Conservation (phyloP, 2,888 invertebrate species). For the Archips crataeganus region DNA sequence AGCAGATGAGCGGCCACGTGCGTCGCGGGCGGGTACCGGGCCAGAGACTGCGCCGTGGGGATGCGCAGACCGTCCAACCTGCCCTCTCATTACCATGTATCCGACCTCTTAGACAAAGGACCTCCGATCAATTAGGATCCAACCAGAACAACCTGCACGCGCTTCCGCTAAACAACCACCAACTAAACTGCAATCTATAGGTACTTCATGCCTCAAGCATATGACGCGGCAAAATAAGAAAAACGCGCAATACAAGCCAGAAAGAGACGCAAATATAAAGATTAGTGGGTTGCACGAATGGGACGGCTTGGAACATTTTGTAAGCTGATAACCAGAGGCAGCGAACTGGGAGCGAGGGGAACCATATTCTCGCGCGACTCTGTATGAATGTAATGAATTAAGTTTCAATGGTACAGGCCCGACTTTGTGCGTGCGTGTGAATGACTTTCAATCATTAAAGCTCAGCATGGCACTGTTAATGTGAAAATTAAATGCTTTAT, state of each 20-base stretch:
- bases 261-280: constrained; percentile 74
- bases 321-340: constrained; percentile 85
- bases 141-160: constrained; percentile 52
- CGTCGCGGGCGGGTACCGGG: constrained; percentile 53
- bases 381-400: constrained; percentile 84
- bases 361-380: constrained; percentile 83
- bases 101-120: constrained; percentile 79
- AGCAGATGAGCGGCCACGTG: constrained; percentile 68
- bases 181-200: constrained; percentile 69
- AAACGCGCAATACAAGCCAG: constrained; percentile 82
- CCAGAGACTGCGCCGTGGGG: constrained; percentile 75
- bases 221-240: constrained; percentile 85
- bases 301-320: constrained; percentile 81
- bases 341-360: constrained; percentile 80
- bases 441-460: constrained; percentile 58
- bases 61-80: constrained; percentile 75
- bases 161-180: constrained; percentile 45
- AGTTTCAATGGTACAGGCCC: constrained; percentile 77
- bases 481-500: constrained; percentile 15
- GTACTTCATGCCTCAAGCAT: constrained; percentile 71
- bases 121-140: constrained; percentile 73
- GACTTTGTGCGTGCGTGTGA: constrained; percentile 68
- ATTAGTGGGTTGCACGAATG: constrained; percentile 69
- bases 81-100: constrained; percentile 74
- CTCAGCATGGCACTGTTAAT: constrained; percentile 26